These are phyloP conservation scores for Pelobates cultripes DNA, from an alignment of 2,797 vertebrate species.

Conservation along the genomic window DNA sequence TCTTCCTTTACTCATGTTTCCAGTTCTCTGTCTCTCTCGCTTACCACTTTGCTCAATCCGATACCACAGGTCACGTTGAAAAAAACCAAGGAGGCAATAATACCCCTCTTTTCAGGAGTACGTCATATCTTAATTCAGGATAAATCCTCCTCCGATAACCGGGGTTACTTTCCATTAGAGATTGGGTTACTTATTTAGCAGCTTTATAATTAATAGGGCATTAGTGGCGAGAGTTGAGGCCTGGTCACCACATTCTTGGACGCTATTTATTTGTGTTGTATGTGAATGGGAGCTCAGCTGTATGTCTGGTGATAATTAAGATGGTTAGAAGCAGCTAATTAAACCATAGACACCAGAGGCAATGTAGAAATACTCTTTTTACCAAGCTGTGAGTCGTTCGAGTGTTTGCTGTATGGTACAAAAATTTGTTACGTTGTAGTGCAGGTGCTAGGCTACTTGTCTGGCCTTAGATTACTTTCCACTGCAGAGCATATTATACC, in stretches of 20 bases:
- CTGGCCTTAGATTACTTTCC: too few relatives aligned
- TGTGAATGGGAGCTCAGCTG: too few relatives aligned
- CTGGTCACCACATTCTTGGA: neutral
- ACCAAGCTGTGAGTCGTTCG: too few relatives aligned
- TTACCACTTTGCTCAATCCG: constrained; percentile 15
- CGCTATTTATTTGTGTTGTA: neutral
- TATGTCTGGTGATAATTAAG: too few relatives aligned
- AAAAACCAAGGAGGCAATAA: neutral
- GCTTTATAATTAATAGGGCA: constrained; percentile 4
- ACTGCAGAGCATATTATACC: too few relatives aligned
- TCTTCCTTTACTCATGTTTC: constrained; percentile 4
- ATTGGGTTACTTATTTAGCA: constrained; percentile 14
- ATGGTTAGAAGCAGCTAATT: too few relatives aligned
- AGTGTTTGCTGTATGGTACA: too few relatives aligned
- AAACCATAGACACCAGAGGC: too few relatives aligned
- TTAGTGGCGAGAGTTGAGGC: neutral
- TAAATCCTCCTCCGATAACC: neutral
- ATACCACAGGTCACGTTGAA: constrained; percentile 32
- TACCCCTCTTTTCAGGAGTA: neutral
- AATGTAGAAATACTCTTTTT: too few relatives aligned
- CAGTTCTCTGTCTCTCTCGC: neutral
- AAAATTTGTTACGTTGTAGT: too few relatives aligned
- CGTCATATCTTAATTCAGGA: neutral
- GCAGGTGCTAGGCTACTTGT: too few relatives aligned
- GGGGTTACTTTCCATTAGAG: constrained; percentile 1